Base-by-base conservation (phyloP, 2,797 vertebrate genomes). In the Apogon hyalosoma region DNA sequence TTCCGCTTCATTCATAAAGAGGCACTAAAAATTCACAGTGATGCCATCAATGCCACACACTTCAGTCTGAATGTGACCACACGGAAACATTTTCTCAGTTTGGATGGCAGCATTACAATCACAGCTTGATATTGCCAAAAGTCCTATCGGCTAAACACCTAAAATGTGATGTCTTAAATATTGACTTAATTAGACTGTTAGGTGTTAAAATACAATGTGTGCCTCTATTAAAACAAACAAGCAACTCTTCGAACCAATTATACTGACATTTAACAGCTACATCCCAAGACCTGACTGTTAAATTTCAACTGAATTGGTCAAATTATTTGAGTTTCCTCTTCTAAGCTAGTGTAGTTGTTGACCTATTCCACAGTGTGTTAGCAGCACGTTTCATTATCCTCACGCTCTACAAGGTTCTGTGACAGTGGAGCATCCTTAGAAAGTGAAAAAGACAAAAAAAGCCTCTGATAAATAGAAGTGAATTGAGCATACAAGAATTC, bases 1-100 rank as follows among this genome's bases (percentile, higher is more conserved):
- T 9, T 53, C 7, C 46, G 40, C 60, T 57, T 64, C 21, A 9
- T 33, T 42, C 33, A 2, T 1, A 0, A 42, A 53, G 74, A 88
- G 81, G 87, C 82, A 87, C 79, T 62, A 53, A 55, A 63, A 68
- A 69, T 74, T 90, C 90, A 91, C 91, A 91, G 91, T 91, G 88
- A 83, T 75, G 66, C 45, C 7, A 36, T 36, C 5, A 7, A 57
- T 14, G 50, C 56, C 61, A 75, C 11, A 38, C 24, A 28, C 24
- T 28, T 28, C 1, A 54, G 46, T 46, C 14, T 36, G 4, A 41
- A 49, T 16, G 45, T 50, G 45, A 74, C 10, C 21, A 38, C 2
- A 11, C 16, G 61, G 48, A 18, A 64, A 56, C 12, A 14, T 18
- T 42, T 42, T 42, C 18, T 31, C 1, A 56, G n/a, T 41, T 12